Base-by-base conservation (phyloP, 2,888 invertebrate genomes). In the Apodemia mormo region DNA sequence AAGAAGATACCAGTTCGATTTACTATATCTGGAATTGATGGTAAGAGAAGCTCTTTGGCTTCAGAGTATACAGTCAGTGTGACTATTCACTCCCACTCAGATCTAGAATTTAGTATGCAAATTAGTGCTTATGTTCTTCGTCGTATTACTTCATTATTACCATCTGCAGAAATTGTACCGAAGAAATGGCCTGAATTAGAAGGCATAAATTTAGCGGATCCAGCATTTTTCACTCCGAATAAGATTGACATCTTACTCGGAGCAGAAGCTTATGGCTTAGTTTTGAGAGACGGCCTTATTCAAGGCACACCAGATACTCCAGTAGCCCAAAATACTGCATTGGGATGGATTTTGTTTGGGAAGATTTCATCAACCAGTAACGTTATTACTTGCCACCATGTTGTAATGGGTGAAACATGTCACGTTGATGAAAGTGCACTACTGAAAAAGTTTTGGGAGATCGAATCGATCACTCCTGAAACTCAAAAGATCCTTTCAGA, bases 381-480 rank as follows among this genome's bases (percentile, higher is more conserved):
- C 54, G 12, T 56, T 56, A 6, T 65, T 22, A 65, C 43, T 40
- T 33, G 22, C 40, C n/a, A 49, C n/a, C 30, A 43, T 8, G 43
- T 43, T 8, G 43, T 43, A 0, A 43, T 43, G 9, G 9, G 43
- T 9, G 43, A 43, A 2, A 8, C 43, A 43, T 43, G 14, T 9
- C 56, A 30, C 14, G 22, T 49, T 37, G 40, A 67, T 43, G 56
- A 67, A 22, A 67, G 56, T 6, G 67, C 30, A n/a, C 2, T 56
- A 12, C 33, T 67, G 2, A 67, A 67, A n/a, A 22, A 40, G 22
- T 67, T 67, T 67, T 67, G 67, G 67, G 22, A 67, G 22, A 14
- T 58, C 5, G 56, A 58, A 67, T 29, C 67, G 12, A 54, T 22
- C 4, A 12, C 9, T 65, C 65, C 22, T 43, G 37, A 22, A 37